These are phyloP conservation scores for Neolamprologus caudopunctatus DNA, from an alignment of 2,113 vertebrate genomes.

Conservation along the genomic window DNA sequence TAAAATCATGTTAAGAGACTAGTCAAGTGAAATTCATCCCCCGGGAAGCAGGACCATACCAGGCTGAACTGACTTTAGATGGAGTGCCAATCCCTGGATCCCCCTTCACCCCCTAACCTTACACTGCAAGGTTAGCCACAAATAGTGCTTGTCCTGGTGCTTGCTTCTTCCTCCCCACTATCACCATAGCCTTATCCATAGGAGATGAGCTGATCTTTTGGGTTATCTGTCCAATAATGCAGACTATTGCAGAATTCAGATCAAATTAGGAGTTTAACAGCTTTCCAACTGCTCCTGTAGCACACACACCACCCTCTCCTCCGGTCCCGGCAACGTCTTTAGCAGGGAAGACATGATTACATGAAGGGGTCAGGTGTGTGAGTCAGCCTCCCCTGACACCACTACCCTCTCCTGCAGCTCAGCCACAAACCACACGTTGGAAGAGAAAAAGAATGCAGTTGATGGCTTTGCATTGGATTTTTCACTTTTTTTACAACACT, in stretches of 20 bases:
- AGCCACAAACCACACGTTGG: accelerated
- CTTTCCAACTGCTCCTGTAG: not conserved
- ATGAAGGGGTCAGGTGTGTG: not conserved
- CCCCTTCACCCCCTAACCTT: slow-evolving; percentile 78
- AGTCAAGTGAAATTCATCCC: slow-evolving; percentile 85
- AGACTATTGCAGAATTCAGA: not conserved
- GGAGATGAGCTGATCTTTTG: not conserved
- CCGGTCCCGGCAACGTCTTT: not conserved
- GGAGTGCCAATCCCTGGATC: slow-evolving; percentile 80
- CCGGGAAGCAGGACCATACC: slow-evolving; percentile 79
- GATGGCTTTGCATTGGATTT: not conserved
- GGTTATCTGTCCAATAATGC: not conserved
- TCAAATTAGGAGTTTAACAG: not conserved
- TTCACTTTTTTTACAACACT: not conserved
- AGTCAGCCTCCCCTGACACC: not conserved
- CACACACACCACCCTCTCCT: not conserved
- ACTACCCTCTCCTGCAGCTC: not conserved
- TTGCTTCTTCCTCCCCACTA: not conserved
- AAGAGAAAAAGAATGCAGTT: not conserved
- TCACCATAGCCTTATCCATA: not conserved
- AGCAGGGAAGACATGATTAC: not conserved
- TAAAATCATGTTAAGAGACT: slow-evolving; percentile 61
- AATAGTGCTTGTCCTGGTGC: slow-evolving; percentile 29
- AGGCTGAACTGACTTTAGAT: slow-evolving; percentile 84
- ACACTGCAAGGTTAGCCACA: slow-evolving; percentile 49